Evolutionary conservation across 2,888 invertebrate species (phyloP).

Genomic region (Homarus gammarus): DNA sequence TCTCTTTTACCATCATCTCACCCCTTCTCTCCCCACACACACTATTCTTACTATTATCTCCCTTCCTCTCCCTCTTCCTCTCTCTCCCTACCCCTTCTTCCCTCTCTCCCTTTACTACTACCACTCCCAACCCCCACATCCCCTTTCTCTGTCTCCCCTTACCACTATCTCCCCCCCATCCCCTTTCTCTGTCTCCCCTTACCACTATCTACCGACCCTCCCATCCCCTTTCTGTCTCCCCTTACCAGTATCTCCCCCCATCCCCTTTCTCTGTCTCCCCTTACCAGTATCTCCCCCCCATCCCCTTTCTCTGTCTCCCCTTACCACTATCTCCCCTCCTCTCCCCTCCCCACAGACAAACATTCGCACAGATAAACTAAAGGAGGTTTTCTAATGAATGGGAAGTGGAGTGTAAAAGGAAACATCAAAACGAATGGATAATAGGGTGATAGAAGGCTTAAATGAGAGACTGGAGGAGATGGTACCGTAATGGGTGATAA

Average conservation of each 20-base stretch:
- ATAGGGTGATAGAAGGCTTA: no score
- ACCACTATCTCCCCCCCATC: neutral
- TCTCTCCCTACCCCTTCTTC: neutral
- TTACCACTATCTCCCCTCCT: neutral
- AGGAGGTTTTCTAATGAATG: no score
- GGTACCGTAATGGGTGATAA: neutral
- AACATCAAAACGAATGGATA: neutral
- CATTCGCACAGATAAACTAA: no score
- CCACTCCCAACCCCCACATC: no score
- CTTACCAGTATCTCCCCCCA: no score
- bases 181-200: neutral
- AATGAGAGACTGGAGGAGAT: no score
- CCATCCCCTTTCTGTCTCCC: neutral
- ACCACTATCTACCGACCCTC: neutral
- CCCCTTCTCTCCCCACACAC: no score
- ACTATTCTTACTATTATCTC: no score
- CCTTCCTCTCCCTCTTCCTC: neutral
- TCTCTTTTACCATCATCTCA: neutral
- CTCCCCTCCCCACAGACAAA: neutral
- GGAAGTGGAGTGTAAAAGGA: neutral
- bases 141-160: no score
- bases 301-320: neutral
- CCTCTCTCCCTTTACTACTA: neutral
- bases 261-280: no score
- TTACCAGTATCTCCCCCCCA: neutral